These are phyloP conservation scores for Proteles cristata DNA, from an alignment of 2,113 vertebrate genomes.

Conservation along the genomic window DNA sequence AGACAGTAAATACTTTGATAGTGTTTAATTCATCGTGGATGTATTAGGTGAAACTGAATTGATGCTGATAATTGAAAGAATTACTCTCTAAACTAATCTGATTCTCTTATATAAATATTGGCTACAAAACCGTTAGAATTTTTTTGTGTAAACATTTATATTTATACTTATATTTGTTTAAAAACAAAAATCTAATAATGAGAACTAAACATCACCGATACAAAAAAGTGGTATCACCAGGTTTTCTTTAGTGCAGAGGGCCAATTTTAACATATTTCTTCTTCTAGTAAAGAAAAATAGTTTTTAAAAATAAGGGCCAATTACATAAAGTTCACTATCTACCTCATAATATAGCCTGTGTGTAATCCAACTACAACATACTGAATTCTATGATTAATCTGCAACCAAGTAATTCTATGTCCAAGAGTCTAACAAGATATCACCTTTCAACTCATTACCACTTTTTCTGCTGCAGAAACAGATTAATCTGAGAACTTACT, in stretches of 20 bases:
- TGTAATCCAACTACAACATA: neutral
- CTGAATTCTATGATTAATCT: constrained; percentile 25
- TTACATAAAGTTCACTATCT: neutral
- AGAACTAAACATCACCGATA: constrained; percentile 6
- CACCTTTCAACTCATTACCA: constrained; percentile 65
- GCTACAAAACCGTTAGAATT: neutral
- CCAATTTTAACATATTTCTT: neutral
- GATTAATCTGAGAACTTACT: constrained; percentile 75
- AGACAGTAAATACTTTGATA: neutral
- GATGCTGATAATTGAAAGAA: neutral
- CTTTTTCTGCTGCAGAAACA: constrained; percentile 54
- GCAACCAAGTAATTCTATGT: constrained; percentile 46
- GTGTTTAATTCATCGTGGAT: neutral
- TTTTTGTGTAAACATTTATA: neutral
- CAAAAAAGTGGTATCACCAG: neutral
- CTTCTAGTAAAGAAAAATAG: neutral
- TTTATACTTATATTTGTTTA: neutral
- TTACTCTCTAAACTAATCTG: neutral
- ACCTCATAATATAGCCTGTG: neutral
- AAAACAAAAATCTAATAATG: constrained; percentile 28
- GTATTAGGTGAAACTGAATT: neutral
- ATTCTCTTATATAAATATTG: neutral
- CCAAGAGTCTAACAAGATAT: constrained; percentile 47
- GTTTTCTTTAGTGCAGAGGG: neutral
- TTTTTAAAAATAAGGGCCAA: neutral